Conservation (phyloP, 1,140 invertebrate genomes). For the Phthorimaea operculella region DNA sequence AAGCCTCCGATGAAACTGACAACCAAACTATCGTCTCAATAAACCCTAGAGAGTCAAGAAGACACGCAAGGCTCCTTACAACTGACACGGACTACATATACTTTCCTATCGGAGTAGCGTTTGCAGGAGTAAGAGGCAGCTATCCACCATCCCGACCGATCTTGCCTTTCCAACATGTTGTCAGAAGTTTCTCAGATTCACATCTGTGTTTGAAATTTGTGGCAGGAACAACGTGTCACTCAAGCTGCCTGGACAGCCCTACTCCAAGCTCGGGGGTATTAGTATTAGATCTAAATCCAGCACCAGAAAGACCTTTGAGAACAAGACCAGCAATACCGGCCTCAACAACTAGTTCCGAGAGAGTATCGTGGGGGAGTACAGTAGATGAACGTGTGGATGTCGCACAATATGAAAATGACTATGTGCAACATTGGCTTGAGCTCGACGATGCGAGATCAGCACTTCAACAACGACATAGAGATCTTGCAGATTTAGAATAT, state of each 20-base stretch:
- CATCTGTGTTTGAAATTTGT: conserved; percentile 76
- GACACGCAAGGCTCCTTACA: conserved; percentile 61
- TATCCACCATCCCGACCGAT: conserved; percentile 75
- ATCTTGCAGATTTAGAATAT: conserved; percentile 77
- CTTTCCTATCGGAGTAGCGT: conserved; percentile 74
- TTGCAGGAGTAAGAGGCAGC: conserved; percentile 75
- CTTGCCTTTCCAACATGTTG: conserved; percentile 77
- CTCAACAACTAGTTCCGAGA: conserved; percentile 62
- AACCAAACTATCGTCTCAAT: conserved; percentile 67
- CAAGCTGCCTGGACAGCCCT: conserved; percentile 68
- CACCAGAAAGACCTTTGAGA: conserved; percentile 54
- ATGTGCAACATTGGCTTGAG: conserved; percentile 79
- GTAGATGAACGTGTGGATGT: conserved; percentile 69
- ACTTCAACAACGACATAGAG: conserved; percentile 73
- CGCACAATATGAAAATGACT: conserved; percentile 77
- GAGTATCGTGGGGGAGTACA: conserved; percentile 69
- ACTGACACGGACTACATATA: conserved; percentile 75
- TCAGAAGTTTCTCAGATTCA: conserved; percentile 78
- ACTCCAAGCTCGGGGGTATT: conserved; percentile 70
- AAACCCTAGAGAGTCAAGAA: conserved; percentile 64
- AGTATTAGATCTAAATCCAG: conserved; percentile 66
- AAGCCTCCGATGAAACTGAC: conserved; percentile 77
- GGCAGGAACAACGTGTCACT: conserved; percentile 64
- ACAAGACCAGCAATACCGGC: conserved; percentile 38
- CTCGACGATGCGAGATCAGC: conserved; percentile 76